Percentiles rank a stretch among this genome's conserved stretches.
These are phyloP conservation scores for Cynopterus sphinx DNA, from an alignment of 2,797 vertebrate genomes.

Conservation along the genomic window DNA sequence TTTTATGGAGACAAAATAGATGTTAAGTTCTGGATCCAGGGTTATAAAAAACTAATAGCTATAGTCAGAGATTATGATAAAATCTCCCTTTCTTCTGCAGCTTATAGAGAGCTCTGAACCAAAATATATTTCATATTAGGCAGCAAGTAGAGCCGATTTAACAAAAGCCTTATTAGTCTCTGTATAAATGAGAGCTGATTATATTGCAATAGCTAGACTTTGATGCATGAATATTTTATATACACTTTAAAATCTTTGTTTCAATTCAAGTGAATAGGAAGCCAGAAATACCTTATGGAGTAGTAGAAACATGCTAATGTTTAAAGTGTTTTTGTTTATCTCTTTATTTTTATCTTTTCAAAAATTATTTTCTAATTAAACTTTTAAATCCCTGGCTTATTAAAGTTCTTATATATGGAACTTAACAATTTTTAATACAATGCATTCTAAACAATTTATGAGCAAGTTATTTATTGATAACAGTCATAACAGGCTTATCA, in stretches of 20 bases:
- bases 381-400: neutral
- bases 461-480: neutral
- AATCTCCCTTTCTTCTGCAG: neutral
- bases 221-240: slow-evolving; percentile 33
- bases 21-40: neutral
- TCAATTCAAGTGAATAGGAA: slow-evolving; percentile 34
- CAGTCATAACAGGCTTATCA: neutral
- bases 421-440: neutral
- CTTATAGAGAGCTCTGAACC: neutral
- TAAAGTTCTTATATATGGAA: neutral
- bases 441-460: neutral
- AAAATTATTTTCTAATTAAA: neutral
- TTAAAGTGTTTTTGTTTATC: neutral
- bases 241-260: slow-evolving; percentile 44
- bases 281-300: neutral
- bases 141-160: neutral
- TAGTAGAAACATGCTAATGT: neutral
- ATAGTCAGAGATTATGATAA: neutral
- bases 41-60: neutral
- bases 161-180: slow-evolving; percentile 27
- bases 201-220: slow-evolving; percentile 18
- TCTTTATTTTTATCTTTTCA: neutral
- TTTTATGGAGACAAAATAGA: neutral
- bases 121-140: neutral
- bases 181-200: neutral